A percentile compares a stretch with the other conserved stretches of the same genome.
These are phyloP conservation scores for Amblyopsis rosae DNA, from an alignment of 2,113 vertebrate genomes.

Conservation along the genomic window DNA sequence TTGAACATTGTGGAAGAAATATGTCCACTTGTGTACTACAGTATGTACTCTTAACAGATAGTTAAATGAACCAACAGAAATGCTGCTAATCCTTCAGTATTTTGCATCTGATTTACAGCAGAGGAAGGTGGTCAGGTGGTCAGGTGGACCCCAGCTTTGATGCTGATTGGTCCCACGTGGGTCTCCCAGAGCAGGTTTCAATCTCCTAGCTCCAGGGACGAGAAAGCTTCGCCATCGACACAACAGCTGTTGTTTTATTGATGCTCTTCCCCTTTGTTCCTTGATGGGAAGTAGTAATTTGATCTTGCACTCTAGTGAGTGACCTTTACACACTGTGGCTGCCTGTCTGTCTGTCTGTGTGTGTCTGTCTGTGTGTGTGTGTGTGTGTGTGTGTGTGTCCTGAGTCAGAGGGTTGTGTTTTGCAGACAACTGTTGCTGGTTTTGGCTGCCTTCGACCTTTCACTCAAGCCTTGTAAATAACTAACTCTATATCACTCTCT, in stretches of 20 bases:
- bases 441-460: constrained; percentile 5
- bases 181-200: constrained; percentile 10
- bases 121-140: background rate
- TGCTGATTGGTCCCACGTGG: background rate
- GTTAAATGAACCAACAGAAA: constrained; percentile 9
- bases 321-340: constrained; percentile 21
- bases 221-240: constrained; percentile 41
- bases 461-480: background rate
- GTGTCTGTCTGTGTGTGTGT: too few relatives aligned
- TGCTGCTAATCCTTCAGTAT: constrained; percentile 35
- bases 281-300: constrained; percentile 30
- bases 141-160: background rate
- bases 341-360: constrained; percentile 2
- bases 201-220: constrained; percentile 10
- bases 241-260: constrained; percentile 48
- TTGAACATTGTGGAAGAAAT: too few relatives aligned
- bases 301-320: constrained; percentile 11
- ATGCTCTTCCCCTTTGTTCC: constrained; percentile 10
- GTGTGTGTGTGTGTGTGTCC: too few relatives aligned
- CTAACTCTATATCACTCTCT: background rate
- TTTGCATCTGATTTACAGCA: constrained; percentile 9
- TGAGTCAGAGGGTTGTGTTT: constrained; percentile 12
- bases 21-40: too few relatives aligned
- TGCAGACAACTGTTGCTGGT: constrained; percentile 8
- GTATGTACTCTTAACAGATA: too few relatives aligned